phyloP scores from a whole-genome alignment of 2,113 vertebrate species.

The Zosterops hypoxanthus region DNA sequence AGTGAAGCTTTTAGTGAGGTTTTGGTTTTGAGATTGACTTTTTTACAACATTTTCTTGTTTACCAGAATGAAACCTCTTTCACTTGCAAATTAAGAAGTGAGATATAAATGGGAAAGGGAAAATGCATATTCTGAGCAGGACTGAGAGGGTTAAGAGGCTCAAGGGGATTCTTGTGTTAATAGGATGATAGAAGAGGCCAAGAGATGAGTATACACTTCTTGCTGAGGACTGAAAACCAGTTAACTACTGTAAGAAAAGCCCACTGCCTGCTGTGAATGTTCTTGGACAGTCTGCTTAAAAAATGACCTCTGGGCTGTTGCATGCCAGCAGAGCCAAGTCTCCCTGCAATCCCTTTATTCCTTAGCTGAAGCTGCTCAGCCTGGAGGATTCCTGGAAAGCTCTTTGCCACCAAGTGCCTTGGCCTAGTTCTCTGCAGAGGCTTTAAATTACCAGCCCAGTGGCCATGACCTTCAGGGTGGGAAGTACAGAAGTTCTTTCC shows the following conservation, averaged over 20 bases:
- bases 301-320: conserved; percentile 1
- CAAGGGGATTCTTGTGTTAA: not conserved
- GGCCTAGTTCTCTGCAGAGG: not conserved
- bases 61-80: not conserved
- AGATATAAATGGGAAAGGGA: not conserved
- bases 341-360: not conserved
- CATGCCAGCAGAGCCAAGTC: not conserved
- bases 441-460: not conserved
- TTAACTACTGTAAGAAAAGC: not conserved
- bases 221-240: not conserved
- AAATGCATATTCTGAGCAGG: not conserved
- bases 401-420: not conserved
- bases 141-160: not conserved
- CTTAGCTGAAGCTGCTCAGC: not conserved
- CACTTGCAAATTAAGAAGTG: not conserved
- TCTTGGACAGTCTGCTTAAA: conserved; percentile 5
- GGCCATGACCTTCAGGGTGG: not conserved
- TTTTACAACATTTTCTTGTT: not conserved
- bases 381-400: conserved; percentile 25
- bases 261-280: not conserved
- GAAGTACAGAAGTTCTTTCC: not conserved
- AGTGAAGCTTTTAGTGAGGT: not conserved
- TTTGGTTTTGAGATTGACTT: not conserved
- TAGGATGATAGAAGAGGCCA: not conserved
- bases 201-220: not conserved